Percentiles rank a stretch among this genome's conserved stretches.
Conservation (phyloP, 2,797 vertebrate species). For the Ctenopoma kingsleyae region DNA sequence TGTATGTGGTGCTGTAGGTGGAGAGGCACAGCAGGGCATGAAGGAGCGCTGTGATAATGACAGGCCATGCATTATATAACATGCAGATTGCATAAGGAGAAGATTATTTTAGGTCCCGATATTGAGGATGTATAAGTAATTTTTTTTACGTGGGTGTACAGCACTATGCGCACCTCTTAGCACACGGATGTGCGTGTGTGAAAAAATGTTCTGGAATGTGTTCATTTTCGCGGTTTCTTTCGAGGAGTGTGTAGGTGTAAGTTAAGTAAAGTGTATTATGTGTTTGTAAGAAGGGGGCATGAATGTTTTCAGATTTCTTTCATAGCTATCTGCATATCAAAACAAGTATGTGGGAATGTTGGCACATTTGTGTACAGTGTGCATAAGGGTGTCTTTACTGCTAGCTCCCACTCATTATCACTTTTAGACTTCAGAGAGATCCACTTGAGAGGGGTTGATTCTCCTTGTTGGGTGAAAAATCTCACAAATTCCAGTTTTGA, state of each 20-base stretch:
- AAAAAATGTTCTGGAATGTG: constrained; percentile 62
- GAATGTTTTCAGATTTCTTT: constrained; percentile 77
- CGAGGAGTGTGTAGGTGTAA: constrained; percentile 69
- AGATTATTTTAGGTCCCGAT: constrained; percentile 80
- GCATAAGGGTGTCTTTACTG: constrained; percentile 69
- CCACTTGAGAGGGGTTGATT: constrained; percentile 51
- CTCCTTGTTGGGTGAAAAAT: constrained; percentile 37
- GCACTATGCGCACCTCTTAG: constrained; percentile 38
- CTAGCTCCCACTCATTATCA: constrained; percentile 77
- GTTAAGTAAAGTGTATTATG: constrained; percentile 73
- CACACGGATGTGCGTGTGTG: constrained; percentile 51
- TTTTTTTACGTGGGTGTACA: constrained; percentile 63
- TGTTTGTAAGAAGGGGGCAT: constrained; percentile 71
- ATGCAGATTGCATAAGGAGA: constrained; percentile 81
- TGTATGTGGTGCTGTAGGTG: constrained; percentile 74
- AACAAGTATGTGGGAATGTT: constrained; percentile 79
- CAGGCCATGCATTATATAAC: constrained; percentile 85
- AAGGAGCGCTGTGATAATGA: constrained; percentile 82
- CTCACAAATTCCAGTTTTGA: constrained; percentile 46
- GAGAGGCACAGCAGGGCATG: constrained; percentile 78
- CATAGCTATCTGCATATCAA: constrained; percentile 78
- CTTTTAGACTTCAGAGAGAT: constrained; percentile 72
- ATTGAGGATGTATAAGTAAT: constrained; percentile 77
- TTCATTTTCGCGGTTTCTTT: constrained; percentile 56
- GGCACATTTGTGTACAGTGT: constrained; percentile 66